Percentiles rank a stretch among this genome's conserved stretches.
Evolutionary conservation across 2,888 invertebrate species (phyloP).

Genomic region (Ennomos erosarius): DNA sequence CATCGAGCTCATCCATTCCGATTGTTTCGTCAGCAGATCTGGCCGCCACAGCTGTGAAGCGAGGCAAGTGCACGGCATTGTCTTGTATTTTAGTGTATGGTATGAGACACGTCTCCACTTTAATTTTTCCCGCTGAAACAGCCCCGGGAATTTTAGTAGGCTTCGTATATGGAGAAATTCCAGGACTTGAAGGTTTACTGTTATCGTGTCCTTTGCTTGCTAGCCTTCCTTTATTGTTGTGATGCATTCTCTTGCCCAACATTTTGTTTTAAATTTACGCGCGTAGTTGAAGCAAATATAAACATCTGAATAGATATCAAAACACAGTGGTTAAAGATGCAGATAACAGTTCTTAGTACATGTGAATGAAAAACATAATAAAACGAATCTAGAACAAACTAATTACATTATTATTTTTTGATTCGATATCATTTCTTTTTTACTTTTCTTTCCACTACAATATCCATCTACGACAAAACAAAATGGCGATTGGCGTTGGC

Average conservation of each 20-base stretch:
- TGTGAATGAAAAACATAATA: not conserved
- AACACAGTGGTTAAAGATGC: conserved; percentile 3
- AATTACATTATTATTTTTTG: not conserved
- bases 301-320: conserved; percentile 35
- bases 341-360: not conserved
- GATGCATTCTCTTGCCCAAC: conserved; percentile 83
- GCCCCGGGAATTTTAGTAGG: conserved; percentile 76
- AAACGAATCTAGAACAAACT: not conserved
- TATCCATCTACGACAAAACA: conserved; percentile 47
- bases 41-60: conserved; percentile 87
- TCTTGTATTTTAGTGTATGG: conserved; percentile 90
- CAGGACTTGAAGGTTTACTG: conserved; percentile 81
- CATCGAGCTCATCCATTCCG: conserved; percentile 95
- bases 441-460: conserved; percentile 14
- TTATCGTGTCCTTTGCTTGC: conserved; percentile 80
- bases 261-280: conserved; percentile 70
- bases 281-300: conserved; percentile 59
- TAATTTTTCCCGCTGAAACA: conserved; percentile 73
- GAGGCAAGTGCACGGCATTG: conserved; percentile 87
- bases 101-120: conserved; percentile 78
- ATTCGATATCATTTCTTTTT: not conserved
- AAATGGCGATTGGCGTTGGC: conserved; percentile 63
- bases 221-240: conserved; percentile 79
- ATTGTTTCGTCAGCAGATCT: conserved; percentile 91
- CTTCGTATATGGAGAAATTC: conserved; percentile 77